Evolutionary conservation across 1,140 invertebrate genomes (phyloP), one percentile per base, ranked within the genome.

Genomic region (Pissodes strobi): DNA sequence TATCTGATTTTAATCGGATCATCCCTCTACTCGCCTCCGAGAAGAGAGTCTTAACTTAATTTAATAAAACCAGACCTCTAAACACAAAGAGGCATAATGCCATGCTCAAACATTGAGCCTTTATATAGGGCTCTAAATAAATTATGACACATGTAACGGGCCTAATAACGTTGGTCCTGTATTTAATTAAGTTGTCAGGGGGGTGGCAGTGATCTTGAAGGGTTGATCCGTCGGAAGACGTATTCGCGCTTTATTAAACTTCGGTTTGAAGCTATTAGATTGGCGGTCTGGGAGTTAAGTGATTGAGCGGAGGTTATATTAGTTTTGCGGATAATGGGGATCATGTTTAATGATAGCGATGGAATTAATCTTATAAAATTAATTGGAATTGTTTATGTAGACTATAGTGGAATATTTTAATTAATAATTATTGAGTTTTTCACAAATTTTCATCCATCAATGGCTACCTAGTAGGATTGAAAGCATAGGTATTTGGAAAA

Each of bases 131-230:
- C 17, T 46, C 19, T 57, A 57, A 57, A 57, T 57, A 57, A 57
- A 41, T 57, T 57, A 57, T 57, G 53, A 57, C 43, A 21, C 43
- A 46, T 46, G 43, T 46, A 46, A 46, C 43, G 15, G 17, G 30
- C 9, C 43, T 46, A 46, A 46, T 46, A 46, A 46, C 43, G 19
- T 10, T 17, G 15, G 9, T 15, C 43, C 43, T 21, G 17, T 21
- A 9, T 41, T 57, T 57, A 57, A 57, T 57, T 57, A 57, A 57
- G 41, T 57, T 22, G 37, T 53, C 51, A 34, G 12, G 30, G 22
- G 12, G 46, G 21, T 21, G 13, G 27, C 25, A 12, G n/a, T 13
- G 15, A 15, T 34, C 49, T 52, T 52, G 49, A 52, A 52, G 49
- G 49, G 49, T 52, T 52, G 49, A 52, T 52, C 49, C 49, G 45